These are phyloP conservation scores for Tachypleus tridentatus DNA, from an alignment of 1,140 invertebrate genomes.

Conservation along the genomic window DNA sequence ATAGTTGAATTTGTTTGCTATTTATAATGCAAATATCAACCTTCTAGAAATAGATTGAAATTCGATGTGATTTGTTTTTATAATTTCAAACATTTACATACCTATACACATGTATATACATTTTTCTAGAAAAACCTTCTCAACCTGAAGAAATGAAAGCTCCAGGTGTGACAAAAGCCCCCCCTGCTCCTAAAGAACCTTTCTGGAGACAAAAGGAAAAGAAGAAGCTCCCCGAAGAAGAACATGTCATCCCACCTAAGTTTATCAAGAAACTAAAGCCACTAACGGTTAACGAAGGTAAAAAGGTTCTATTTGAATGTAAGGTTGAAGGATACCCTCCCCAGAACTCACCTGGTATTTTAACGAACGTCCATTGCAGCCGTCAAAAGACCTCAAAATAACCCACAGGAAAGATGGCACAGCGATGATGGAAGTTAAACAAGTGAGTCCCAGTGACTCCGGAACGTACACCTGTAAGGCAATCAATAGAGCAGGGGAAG, in stretches of 20 bases:
- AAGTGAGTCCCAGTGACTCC: conserved; percentile 50
- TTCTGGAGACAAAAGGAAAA: conserved; percentile 1
- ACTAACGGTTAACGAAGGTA: conserved; percentile 43
- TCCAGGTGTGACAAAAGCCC: too few species aligned
- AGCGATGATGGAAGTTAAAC: conserved; percentile 51
- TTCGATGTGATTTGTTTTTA: too few species aligned
- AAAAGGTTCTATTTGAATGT: conserved; percentile 49
- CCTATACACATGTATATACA: too few species aligned
- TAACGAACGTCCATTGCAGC: conserved; percentile 53
- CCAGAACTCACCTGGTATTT: conserved; percentile 64
- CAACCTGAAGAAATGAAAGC: too few species aligned
- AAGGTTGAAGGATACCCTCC: conserved; percentile 52
- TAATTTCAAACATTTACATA: too few species aligned
- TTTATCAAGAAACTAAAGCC: conserved; percentile 58
- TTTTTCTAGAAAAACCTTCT: too few species aligned
- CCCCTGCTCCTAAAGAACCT: too few species aligned
- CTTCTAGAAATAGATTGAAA: too few species aligned
- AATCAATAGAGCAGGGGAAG: conserved; percentile 59
- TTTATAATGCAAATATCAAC: too few species aligned
- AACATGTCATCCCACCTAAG: conserved; percentile 42
- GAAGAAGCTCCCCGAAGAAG: conserved; percentile 20
- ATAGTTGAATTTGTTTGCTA: too few species aligned
- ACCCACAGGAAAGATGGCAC: conserved; percentile 32
- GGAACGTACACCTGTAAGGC: conserved; percentile 68
- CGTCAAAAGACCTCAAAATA: conserved; percentile 47